Percentiles rank a stretch among this genome's conserved stretches.
These are phyloP conservation scores for Tanytarsus gracilentus DNA, from an alignment of 2,888 invertebrate species.

Conservation along the genomic window DNA sequence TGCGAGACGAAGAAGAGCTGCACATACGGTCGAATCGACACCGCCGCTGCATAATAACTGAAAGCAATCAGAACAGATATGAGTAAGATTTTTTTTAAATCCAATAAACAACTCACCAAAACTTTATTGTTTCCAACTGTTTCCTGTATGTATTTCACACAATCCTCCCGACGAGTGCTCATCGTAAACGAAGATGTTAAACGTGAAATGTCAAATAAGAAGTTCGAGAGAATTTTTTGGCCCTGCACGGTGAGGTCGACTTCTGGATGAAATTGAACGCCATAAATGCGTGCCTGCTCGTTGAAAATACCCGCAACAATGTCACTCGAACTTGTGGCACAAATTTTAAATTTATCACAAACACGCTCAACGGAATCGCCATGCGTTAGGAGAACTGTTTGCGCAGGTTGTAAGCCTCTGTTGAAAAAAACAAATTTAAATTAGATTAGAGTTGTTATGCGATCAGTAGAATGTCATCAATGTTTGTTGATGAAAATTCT, in stretches of 20 bases:
- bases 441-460: conserved; percentile 34
- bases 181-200: conserved; percentile 82
- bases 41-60: conserved; percentile 93
- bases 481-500: conserved; percentile 34
- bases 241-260: conserved; percentile 91
- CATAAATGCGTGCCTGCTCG: conserved; percentile 82
- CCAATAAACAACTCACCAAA: conserved; percentile 55
- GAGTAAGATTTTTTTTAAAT: conserved; percentile 22
- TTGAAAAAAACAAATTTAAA: conserved; percentile 33
- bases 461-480: conserved; percentile 40
- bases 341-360: conserved; percentile 77
- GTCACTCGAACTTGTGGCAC: conserved; percentile 70
- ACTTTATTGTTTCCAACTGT: conserved; percentile 88
- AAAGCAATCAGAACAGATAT: background rate
- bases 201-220: conserved; percentile 84
- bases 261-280: conserved; percentile 98
- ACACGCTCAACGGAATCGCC: conserved; percentile 92
- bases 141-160: conserved; percentile 84
- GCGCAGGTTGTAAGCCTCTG: conserved; percentile 78
- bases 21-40: conserved; percentile 99
- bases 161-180: conserved; percentile 74
- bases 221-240: conserved; percentile 85
- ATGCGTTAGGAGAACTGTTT: conserved; percentile 90
- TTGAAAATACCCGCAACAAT: conserved; percentile 84
- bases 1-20: conserved; percentile 85